These are phyloP conservation scores for Lysiphlebus fabarum DNA, from an alignment of 1,140 invertebrate species.

Conservation along the genomic window DNA sequence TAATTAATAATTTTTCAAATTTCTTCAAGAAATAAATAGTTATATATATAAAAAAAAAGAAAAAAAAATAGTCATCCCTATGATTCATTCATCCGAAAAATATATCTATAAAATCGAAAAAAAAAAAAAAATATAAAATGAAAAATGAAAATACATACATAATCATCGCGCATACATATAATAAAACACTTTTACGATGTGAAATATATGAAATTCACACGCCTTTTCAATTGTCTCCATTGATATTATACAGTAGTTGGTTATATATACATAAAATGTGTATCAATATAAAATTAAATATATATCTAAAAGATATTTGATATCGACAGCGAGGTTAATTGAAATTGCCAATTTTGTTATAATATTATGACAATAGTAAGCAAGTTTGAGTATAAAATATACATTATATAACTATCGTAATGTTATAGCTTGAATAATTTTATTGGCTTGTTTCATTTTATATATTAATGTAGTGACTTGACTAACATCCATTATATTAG, in stretches of 20 bases:
- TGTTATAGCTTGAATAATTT: constrained; percentile 50
- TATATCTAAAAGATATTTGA: constrained; percentile 17
- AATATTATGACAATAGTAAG: constrained; percentile 11
- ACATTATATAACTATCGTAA: constrained; percentile 26
- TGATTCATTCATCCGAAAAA: no score
- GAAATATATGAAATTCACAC: constrained; percentile 38
- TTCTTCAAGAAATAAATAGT: no score
- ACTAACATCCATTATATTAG: constrained; percentile 48
- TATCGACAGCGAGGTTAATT: constrained; percentile 38
- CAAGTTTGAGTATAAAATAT: constrained; percentile 12
- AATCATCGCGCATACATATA: no score
- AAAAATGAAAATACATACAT: no score
- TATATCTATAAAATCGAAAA: no score
- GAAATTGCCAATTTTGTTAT: constrained; percentile 37
- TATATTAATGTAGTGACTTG: constrained; percentile 20
- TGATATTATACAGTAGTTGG: constrained; percentile 10
- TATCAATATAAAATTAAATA: not conserved
- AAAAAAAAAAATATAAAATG: no score
- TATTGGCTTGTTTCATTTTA: constrained; percentile 30
- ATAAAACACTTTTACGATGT: constrained; percentile 37
- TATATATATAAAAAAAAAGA: no score
- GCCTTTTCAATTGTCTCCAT: constrained; percentile 34
- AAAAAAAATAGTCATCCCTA: no score
- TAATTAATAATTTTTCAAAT: no score
- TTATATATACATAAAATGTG: no score